Conservation (phyloP, 2,797 vertebrate species). For the Hozukius guyotensis region DNA sequence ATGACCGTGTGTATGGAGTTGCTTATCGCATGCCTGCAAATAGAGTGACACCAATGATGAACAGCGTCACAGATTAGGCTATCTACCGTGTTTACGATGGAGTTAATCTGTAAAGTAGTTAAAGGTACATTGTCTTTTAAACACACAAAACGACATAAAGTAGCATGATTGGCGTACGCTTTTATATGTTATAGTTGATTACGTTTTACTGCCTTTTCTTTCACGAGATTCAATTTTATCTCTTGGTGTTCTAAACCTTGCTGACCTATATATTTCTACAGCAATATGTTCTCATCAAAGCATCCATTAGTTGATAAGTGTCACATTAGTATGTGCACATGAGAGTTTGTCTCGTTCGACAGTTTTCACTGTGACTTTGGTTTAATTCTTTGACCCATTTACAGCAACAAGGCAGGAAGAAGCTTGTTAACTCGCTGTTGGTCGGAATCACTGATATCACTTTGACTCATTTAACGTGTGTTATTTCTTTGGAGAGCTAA, state of each 20-base stretch:
- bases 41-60: background rate
- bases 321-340: background rate
- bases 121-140: background rate
- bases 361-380: background rate
- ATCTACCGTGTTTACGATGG: background rate
- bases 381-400: slow-evolving; percentile 23
- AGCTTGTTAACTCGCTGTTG: background rate
- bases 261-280: slow-evolving; percentile 44
- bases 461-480: background rate
- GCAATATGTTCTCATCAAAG: slow-evolving; percentile 23
- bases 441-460: background rate
- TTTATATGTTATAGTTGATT: background rate
- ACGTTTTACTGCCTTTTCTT: background rate
- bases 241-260: background rate
- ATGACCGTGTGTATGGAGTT: background rate
- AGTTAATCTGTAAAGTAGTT: background rate
- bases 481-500: background rate
- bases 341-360: background rate
- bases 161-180: background rate
- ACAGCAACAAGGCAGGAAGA: background rate
- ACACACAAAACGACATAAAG: background rate
- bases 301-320: background rate
- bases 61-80: background rate
- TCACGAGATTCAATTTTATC: background rate
- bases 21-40: background rate